These are phyloP conservation scores for Helarctos malayanus DNA, from an alignment of 2,797 vertebrate species.

Conservation along the genomic window DNA sequence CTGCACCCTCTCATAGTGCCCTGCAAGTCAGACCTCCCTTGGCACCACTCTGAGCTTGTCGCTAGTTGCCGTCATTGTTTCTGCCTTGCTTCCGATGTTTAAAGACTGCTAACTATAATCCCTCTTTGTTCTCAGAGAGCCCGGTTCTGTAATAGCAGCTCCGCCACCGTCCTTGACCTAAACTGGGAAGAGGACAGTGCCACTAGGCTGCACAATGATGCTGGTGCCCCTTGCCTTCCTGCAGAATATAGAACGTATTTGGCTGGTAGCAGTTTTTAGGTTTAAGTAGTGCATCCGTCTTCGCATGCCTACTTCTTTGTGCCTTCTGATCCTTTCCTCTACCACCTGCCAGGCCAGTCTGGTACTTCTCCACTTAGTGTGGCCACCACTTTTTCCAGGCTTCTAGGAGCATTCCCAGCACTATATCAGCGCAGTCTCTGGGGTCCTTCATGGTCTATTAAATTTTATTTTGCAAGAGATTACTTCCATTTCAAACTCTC, in stretches of 20 bases:
- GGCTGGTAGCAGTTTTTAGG: not conserved
- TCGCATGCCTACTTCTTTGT: not conserved
- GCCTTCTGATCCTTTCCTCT: not conserved
- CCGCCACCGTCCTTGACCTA: not conserved
- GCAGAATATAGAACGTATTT: not conserved
- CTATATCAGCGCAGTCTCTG: not conserved
- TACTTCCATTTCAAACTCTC: not conserved
- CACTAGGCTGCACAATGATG: not conserved
- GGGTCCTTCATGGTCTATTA: not conserved
- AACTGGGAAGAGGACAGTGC: not conserved
- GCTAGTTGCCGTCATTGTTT: not conserved
- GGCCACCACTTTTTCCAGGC: not conserved
- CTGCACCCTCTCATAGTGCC: not conserved
- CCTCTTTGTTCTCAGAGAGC: not conserved
- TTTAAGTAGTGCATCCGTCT: not conserved
- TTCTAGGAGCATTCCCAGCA: not conserved
- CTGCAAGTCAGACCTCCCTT: not conserved
- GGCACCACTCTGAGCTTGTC: not conserved
- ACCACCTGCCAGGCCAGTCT: not conserved
- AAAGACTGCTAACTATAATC: not conserved
- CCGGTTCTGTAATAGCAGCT: not conserved
- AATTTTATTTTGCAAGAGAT: not conserved
- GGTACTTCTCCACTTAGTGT: not conserved
- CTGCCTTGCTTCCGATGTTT: not conserved
- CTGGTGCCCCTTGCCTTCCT: not conserved